A percentile compares a stretch with the other conserved stretches of the same genome.
phyloP scores from a whole-genome alignment of 2,888 invertebrate genomes.

The Notocelia uddmanniana region DNA sequence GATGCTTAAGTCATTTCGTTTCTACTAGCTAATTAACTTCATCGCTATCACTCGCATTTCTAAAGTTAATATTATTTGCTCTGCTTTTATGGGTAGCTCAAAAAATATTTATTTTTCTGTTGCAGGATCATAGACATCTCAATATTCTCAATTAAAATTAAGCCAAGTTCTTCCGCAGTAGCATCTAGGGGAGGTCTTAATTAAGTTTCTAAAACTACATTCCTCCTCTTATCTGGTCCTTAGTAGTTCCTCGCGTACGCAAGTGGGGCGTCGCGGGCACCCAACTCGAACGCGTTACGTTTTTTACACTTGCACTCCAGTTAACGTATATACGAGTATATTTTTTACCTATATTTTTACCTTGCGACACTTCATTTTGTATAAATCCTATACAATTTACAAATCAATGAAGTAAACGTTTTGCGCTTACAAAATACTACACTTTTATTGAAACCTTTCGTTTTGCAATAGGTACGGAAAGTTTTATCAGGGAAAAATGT shows the following conservation, averaged over 20 bases:
- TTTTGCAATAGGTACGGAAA: constrained; percentile 18
- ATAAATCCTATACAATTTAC: constrained; percentile 51
- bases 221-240: constrained; percentile 49
- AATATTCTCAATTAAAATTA: neutral
- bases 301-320: constrained; percentile 59
- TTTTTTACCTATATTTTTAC: too few relatives aligned
- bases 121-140: neutral
- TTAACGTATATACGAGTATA: constrained; percentile 49
- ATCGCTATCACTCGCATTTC: neutral
- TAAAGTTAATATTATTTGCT: neutral
- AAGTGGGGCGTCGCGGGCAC: constrained; percentile 66
- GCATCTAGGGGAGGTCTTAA: constrained; percentile 38
- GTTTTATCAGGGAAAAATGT: constrained; percentile 22
- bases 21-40: neutral
- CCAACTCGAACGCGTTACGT: constrained; percentile 68
- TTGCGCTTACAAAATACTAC: constrained; percentile 27
- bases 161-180: constrained; percentile 7
- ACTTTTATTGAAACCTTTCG: constrained; percentile 16
- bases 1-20: constrained; percentile 9
- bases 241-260: constrained; percentile 59
- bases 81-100: neutral
- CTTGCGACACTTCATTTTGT: constrained; percentile 63
- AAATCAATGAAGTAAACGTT: constrained; percentile 26
- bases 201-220: constrained; percentile 36
- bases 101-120: neutral